Conservation (phyloP, 1,140 invertebrate genomes). For the Drosophila serrata region DNA sequence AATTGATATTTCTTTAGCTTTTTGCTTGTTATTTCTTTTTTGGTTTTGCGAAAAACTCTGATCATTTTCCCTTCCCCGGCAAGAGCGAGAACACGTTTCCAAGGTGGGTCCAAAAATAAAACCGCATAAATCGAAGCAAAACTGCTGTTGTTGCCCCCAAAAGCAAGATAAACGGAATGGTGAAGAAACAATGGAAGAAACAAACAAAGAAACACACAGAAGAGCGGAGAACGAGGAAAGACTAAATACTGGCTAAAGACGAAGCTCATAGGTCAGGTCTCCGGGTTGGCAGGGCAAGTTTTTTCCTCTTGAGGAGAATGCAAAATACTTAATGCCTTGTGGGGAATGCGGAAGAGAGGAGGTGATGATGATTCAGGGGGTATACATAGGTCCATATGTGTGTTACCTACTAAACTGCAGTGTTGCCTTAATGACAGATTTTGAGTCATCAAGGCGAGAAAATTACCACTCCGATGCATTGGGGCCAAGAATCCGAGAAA, state of each 20-base stretch:
- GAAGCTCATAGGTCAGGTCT: constrained; percentile 76
- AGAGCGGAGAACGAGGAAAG: constrained; percentile 22
- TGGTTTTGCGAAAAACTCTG: constrained; percentile 16
- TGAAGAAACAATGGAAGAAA: constrained; percentile 40
- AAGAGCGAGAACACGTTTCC: constrained; percentile 40
- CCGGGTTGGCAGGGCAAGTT: constrained; percentile 62
- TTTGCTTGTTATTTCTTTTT: constrained; percentile 11
- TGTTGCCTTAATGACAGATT: constrained; percentile 42
- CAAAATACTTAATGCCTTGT: background rate
- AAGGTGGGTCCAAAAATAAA: constrained; percentile 46
- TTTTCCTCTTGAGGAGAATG: constrained; percentile 11
- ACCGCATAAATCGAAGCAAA: constrained; percentile 43
- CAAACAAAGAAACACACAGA: constrained; percentile 32
- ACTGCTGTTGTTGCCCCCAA: constrained; percentile 15
- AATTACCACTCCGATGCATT: constrained; percentile 32
- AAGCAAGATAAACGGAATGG: constrained; percentile 35
- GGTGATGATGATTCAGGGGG: background rate
- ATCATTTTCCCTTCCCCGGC: constrained; percentile 38
- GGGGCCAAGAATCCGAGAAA: constrained; percentile 21
- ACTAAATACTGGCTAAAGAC: constrained; percentile 20
- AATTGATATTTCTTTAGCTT: background rate
- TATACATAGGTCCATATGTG: constrained; percentile 6
- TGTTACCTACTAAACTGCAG: constrained; percentile 48
- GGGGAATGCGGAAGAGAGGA: background rate
- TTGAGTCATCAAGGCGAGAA: constrained; percentile 36